These are phyloP conservation scores for Batillaria attramentaria DNA, from an alignment of 1,140 invertebrate species.

Conservation along the genomic window DNA sequence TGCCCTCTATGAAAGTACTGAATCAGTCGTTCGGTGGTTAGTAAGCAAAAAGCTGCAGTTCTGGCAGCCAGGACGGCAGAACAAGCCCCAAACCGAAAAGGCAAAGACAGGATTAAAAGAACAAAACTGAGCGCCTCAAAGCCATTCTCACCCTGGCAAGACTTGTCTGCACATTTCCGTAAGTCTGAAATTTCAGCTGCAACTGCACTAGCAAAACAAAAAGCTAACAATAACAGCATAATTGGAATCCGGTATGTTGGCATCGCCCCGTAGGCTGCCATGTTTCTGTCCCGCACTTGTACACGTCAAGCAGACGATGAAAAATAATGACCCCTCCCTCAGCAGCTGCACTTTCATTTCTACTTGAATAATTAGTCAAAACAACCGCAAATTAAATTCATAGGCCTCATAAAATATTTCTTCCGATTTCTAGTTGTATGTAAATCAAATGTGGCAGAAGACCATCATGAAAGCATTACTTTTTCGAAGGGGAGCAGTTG, in stretches of 20 bases:
- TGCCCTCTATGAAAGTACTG: background rate
- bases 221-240: background rate
- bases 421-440: background rate
- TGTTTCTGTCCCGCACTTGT: constrained; percentile 29
- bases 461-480: background rate
- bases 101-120: too few species aligned
- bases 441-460: background rate
- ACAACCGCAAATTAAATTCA: background rate
- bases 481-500: too few species aligned
- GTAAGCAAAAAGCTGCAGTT: background rate
- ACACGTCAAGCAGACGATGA: constrained; percentile 16
- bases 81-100: too few species aligned
- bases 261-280: constrained; percentile 30
- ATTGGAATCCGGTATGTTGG: constrained; percentile 13
- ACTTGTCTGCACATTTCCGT: constrained; percentile 43
- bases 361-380: background rate
- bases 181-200: constrained; percentile 44
- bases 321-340: constrained; percentile 11
- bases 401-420: background rate
- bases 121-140: too few species aligned
- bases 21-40: background rate
- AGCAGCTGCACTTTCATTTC: background rate
- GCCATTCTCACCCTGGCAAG: constrained; percentile 45
- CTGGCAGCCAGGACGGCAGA: background rate
- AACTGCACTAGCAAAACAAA: background rate